Evolutionary conservation across 2,797 vertebrate species (phyloP), one percentile per base, ranked within the genome.

Genomic region (Distichodus sexfasciatus): DNA sequence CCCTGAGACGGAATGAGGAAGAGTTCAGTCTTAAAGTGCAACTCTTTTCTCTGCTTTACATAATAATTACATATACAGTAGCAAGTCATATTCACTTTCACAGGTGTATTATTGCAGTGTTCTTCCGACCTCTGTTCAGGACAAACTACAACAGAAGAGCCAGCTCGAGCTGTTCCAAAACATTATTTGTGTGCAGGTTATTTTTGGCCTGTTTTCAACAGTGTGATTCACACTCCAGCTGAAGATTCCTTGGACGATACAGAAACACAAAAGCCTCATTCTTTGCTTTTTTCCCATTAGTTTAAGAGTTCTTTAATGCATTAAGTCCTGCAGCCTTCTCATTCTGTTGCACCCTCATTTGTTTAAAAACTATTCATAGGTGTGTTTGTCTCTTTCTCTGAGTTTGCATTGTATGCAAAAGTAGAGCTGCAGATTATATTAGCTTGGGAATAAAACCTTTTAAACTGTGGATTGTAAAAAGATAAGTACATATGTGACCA

Each of bases 141-240:
- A n/a, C n/a, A n/a, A n/a, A n/a, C n/a, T n/a, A n/a, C n/a, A n/a
- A n/a, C n/a, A n/a, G n/a, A n/a, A n/a, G n/a, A n/a, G n/a, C n/a
- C n/a, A n/a, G n/a, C n/a, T n/a, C n/a, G n/a, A n/a, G 14, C 14
- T 68, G 17, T 6, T 47, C 23, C 47, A 35, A 51, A 35, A 17
- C 1, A 10, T 66, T 26, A 26, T 9, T n/a, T 38, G 5, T 38
- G 43, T 63, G 12, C 14, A 3, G 14, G 44, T 59, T 74, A 43
- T 71, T 68, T 67, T 67, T 41, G 62, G 19, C 28, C 35, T 58
- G 36, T 76, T 55, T 58, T 46, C 58, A 68, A 43, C 38, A 51
- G 31, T 35, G 26, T 64, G 76, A 68, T 53, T 74, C 50, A 66
- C 48, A 2, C 62, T 59, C 19, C 46, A 12, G 63, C 41, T 14